Evolutionary conservation across 30 jellyfish, hydroid and myxozoan genomes (phyloP), one percentile per base, ranked within the genome.

Genomic region (Mastigias papua): DNA sequence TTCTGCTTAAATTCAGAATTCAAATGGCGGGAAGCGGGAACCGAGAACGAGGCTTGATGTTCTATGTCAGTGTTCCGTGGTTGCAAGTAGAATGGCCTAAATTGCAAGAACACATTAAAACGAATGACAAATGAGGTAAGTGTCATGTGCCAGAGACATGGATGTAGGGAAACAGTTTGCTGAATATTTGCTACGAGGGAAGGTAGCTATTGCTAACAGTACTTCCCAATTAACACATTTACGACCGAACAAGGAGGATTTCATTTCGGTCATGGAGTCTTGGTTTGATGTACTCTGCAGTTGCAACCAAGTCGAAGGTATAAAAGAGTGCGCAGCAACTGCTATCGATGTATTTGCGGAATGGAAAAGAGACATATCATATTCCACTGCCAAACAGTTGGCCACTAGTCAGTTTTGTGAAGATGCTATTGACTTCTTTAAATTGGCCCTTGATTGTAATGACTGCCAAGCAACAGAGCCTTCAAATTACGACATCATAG

Each of bases 301-400:
- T 9, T 65, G 62, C 57, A 86, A 79, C 63, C 61, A 54, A 11
- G 28, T 80, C n/a, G 64, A 58, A 0, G 96, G 81, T 48, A 37
- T 84, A 67, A 37, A 58, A 26, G 32, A 54, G 13, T 91, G 91
- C 81, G 63, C 87, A 73, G 90, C 80, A 76, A 76, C 97, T 48
- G 92, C 91, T 1, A 23, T 91, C 30, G 97, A 91, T 33, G 82
- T 65, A 9, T 91, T 78, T 69, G 22, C 34, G 10, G 86, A 50
- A 19, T 61, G 89, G 88, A 78, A 77, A 51, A 48, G 50, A 32
- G 92, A 91, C 19, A 86, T 91, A 13, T 69, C 71, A 10, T 21
- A 54, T 30, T 46, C 54, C 34, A 91, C 96, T 35, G 87, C 93
- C 2, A 66, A 76, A 29, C 10, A 78, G 16, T 75, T 91, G n/a